Conservation (phyloP, 1,140 invertebrate genomes). For the Aphidius gifuensis region DNA sequence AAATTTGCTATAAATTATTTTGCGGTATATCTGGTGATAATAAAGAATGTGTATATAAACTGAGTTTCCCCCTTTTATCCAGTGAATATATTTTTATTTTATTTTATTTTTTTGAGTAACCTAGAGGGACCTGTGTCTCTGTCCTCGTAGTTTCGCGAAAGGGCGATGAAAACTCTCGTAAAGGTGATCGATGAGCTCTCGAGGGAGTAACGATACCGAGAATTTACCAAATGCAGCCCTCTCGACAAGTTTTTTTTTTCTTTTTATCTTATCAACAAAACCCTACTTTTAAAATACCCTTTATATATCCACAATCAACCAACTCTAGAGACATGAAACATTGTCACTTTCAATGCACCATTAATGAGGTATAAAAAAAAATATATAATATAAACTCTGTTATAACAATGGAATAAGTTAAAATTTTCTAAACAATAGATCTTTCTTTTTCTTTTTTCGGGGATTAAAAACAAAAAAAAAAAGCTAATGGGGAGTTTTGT, state of each 20-base stretch:
- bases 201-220: constrained; percentile 24
- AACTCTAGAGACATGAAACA: constrained; percentile 6
- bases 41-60: constrained; percentile 19
- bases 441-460: too few relatives aligned
- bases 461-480: too few relatives aligned
- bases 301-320: constrained; percentile 1
- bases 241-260: constrained; percentile 10
- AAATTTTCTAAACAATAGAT: too few relatives aligned
- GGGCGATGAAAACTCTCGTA: constrained; percentile 34
- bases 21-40: constrained; percentile 20
- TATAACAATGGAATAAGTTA: too few relatives aligned
- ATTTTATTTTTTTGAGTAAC: neutral
- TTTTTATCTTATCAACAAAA: constrained; percentile 5
- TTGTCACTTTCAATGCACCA: too few relatives aligned
- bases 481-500: too few relatives aligned
- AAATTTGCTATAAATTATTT: constrained; percentile 18
- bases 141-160: constrained; percentile 21
- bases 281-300: constrained; percentile 4
- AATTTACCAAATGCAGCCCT: constrained; percentile 2
- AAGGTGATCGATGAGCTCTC: constrained; percentile 33
- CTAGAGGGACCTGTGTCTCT: neutral
- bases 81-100: neutral
- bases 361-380: too few relatives aligned
- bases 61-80: neutral
- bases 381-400: too few relatives aligned